Evolutionary conservation across 2,888 invertebrate species (phyloP), one percentile per base, ranked within the genome.

Genomic region (Odontocerum albicorne): DNA sequence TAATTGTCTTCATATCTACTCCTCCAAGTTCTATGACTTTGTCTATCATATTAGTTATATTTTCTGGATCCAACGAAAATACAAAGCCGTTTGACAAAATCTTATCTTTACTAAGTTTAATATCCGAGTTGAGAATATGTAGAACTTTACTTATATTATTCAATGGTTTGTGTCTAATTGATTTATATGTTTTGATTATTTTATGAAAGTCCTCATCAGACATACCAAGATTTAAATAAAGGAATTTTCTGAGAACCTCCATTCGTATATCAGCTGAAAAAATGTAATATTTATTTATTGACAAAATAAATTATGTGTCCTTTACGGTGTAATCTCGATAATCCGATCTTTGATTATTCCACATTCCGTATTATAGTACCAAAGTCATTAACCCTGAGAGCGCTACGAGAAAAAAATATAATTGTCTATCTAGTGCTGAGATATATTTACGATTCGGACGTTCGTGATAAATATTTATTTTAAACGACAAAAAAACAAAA

Each of bases 1-100:
- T 74, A 22, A 78, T 77, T 10, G 77, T 73, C 51, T 71, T 70
- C 40, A 87, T 77, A 61, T 83, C 76, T 1, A 80, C 64, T 0
- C 81, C 84, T 45, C 77, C 80, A 27, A 86, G 67, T 0, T 68
- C 70, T 1, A 72, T 68, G 36, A 86, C 77, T 65, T 80, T 75
- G 4, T 72, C 67, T 2, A 87, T 63, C 32, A 86, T 79, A 10
- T 77, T 70, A 53, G 72, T 72, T 0, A 84, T 73, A 62, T 85
- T 82, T 1, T 78, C 67, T 0, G 85, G 83, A 65, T 84, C 81
- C 1, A 73, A 72, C 44, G 79, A 72, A 39, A 86, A 68, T 1
- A 89, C 66, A 61, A 82, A 87, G 0, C 78, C 78, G 68, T 85
- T 79, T 54, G 79, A 80, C 59, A 73, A 71, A 8, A 90, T 77